Evolutionary conservation across 2,888 invertebrate genomes (phyloP).

Genomic region (Tanytarsus gracilentus): DNA sequence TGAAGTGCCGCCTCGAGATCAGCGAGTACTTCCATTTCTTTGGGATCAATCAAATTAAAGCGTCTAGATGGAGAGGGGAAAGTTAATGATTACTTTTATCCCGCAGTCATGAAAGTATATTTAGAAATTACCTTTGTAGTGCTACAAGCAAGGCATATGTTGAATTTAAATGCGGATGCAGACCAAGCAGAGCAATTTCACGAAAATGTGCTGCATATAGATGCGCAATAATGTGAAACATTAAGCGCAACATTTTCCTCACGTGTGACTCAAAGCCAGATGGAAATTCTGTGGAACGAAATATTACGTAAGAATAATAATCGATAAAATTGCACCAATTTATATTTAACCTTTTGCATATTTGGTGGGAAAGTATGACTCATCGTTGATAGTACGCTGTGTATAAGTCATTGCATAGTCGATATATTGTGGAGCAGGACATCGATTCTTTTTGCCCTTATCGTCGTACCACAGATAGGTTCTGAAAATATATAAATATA

Average conservation of each 20-base stretch:
- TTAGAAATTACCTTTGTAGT: conserved; percentile 46
- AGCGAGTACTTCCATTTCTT: conserved; percentile 90
- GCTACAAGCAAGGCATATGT: conserved; percentile 94
- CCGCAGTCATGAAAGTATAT: too few species aligned
- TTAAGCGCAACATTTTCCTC: conserved; percentile 89
- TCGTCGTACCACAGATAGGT: conserved; percentile 98
- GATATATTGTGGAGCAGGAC: conserved; percentile 96
- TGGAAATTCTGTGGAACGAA: conserved; percentile 60
- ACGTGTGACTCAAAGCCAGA: conserved; percentile 88
- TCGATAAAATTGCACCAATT: too few species aligned
- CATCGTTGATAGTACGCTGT: conserved; percentile 94
- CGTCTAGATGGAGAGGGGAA: conserved; percentile 51
- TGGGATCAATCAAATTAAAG: conserved; percentile 86
- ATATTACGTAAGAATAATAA: conserved; percentile 58
- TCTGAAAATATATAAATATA: conserved; percentile 45
- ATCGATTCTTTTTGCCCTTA: conserved; percentile 94
- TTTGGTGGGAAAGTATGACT: conserved; percentile 95
- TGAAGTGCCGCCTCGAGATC: conserved; percentile 81
- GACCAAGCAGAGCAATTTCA: conserved; percentile 84
- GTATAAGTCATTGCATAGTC: conserved; percentile 98
- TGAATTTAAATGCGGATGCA: conserved; percentile 95
- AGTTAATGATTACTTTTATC: background rate
- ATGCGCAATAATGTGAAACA: conserved; percentile 97
- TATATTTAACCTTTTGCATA: conserved; percentile 68
- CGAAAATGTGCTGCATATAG: conserved; percentile 96